Base-by-base conservation (phyloP, 2,888 invertebrate genomes). In the Epinotia brunnichana region DNA sequence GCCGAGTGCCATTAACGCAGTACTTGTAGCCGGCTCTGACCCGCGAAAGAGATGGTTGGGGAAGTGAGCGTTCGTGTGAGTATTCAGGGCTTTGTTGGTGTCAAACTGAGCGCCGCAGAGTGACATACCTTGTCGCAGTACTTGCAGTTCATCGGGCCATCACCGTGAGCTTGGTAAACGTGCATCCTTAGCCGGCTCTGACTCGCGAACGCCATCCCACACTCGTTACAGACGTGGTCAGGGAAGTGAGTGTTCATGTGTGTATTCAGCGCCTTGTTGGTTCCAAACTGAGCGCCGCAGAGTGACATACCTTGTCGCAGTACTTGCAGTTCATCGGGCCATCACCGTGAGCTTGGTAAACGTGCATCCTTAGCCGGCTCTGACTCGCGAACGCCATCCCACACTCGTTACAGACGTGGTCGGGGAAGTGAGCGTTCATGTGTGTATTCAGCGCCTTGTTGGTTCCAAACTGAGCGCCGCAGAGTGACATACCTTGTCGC, bases 181-280 rank as follows among this genome's bases (percentile, higher is more conserved):
- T 48, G 48, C 48, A 48, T n/a, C 48, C 48, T n/a, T n/a, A n/a
- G 24, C 41, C 24, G 24, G 7, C 0, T 63, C 73, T 13, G 63
- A 69, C 1, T 21, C 29, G 1, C 21, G n/a, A n/a, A 15, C 48
- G 48, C 48, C n/a, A 13, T 13, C 13, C 48, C 48, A n/a, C 48
- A 48, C 48, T 48, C 48, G 2, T 15, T n/a, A 7, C 73, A 73
- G 48, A 7, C 51, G 10, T 21, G 51, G 5, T 19, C 29, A 2
- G 68, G 68, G 62, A 19, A 57, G 63, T 73, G 73, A 0, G 39
- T 13, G 19, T 73, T 63, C 63, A 62, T 63, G 29, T 73, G 73
- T 48, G n/a, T 0, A 0, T 17, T 24, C 2, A 72, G 44, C 2
- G 53, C 71, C 10, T 44, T 29, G 13, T 29, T 15, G 2, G 67